Evolutionary conservation across 2,888 invertebrate genomes (phyloP).

Genomic region (Ectemnius lituratus): DNA sequence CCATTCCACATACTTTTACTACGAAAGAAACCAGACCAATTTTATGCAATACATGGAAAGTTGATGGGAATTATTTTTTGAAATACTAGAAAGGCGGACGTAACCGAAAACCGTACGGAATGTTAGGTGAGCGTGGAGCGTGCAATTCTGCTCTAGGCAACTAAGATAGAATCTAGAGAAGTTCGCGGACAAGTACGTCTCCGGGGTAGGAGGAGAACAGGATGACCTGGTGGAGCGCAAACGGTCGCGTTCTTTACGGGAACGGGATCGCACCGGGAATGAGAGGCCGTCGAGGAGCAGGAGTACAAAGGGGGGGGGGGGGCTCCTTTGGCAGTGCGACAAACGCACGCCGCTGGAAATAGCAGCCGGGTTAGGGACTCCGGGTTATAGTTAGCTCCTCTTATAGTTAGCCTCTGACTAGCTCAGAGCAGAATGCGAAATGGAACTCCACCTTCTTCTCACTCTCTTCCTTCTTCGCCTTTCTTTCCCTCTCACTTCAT

Average conservation of each 20-base stretch:
- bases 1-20: no score
- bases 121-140: no score
- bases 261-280: slow-evolving; percentile 20
- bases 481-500: slow-evolving; percentile 32
- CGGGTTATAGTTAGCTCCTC: slow-evolving; percentile 69
- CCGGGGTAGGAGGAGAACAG: no score
- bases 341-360: slow-evolving; percentile 61
- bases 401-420: slow-evolving; percentile 74
- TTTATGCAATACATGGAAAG: no score
- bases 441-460: slow-evolving; percentile 40
- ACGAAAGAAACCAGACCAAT: no score
- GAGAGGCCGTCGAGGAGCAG: slow-evolving; percentile 7
- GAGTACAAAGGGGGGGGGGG: slow-evolving; percentile 25
- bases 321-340: slow-evolving; percentile 64
- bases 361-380: slow-evolving; percentile 62
- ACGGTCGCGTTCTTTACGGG: slow-evolving; percentile 31
- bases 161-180: no score
- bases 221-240: slow-evolving; percentile 22
- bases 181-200: no score
- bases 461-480: slow-evolving; percentile 7
- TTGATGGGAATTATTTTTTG: no score
- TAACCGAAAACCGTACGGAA: no score
- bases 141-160: no score
- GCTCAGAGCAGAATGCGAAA: slow-evolving; percentile 69
- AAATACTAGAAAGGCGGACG: no score